Percentiles rank a stretch among this genome's conserved stretches.
Evolutionary conservation across 2,113 vertebrate genomes (phyloP).

Genomic region (Rhinolophus sinicus): DNA sequence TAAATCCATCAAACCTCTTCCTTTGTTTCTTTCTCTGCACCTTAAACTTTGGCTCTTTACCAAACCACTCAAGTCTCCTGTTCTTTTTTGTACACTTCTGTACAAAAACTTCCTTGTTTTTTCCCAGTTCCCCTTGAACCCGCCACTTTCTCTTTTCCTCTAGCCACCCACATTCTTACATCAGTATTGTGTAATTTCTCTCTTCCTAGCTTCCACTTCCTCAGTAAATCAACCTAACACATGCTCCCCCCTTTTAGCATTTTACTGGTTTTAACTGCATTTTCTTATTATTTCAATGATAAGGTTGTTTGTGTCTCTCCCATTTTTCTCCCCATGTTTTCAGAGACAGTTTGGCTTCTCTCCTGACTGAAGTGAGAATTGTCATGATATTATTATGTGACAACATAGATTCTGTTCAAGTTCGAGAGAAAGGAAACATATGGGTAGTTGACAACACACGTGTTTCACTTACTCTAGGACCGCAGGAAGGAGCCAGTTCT

Average conservation of each 20-base stretch:
- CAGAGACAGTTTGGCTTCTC: neutral
- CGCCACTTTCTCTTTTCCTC: neutral
- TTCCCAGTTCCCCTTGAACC: neutral
- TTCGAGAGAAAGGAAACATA: neutral
- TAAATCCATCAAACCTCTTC: neutral
- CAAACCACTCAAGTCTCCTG: neutral
- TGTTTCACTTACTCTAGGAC: neutral
- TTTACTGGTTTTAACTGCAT: neutral
- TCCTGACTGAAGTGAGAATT: neutral
- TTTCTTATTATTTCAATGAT: neutral
- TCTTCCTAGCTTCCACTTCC: neutral
- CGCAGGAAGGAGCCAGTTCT: neutral
- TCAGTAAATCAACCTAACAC: neutral
- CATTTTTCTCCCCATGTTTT: neutral
- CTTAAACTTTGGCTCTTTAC: neutral
- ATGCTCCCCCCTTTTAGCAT: neutral
- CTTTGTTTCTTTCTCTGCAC: neutral
- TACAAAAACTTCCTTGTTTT: neutral
- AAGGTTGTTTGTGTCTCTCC: neutral
- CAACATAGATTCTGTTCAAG: neutral
- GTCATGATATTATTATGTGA: neutral
- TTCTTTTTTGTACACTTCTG: neutral
- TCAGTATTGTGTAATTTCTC: neutral
- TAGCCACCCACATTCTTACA: neutral
- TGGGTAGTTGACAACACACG: neutral